Conservation (phyloP, 2,113 vertebrate species). For the Oreocharis arfaki region DNA sequence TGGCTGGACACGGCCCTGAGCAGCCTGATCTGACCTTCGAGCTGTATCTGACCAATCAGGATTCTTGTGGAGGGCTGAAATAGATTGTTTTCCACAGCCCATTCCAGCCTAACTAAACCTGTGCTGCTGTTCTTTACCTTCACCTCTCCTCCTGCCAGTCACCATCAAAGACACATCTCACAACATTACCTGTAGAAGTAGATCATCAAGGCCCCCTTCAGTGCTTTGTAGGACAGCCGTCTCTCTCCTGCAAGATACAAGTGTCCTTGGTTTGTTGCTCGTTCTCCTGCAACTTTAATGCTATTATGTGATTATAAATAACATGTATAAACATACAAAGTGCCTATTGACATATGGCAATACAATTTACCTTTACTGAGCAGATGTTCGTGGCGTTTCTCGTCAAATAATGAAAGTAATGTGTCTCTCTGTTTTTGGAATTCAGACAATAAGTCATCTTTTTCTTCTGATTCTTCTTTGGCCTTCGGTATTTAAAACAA, state of each 20-base stretch:
- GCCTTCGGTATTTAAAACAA: conserved; percentile 56
- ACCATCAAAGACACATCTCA: neutral
- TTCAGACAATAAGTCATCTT: conserved; percentile 83
- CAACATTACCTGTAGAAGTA: conserved; percentile 90
- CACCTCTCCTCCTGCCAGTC: neutral
- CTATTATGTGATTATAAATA: neutral
- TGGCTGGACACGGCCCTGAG: neutral
- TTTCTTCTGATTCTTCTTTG: conserved; percentile 83
- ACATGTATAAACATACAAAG: neutral
- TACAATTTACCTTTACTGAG: conserved; percentile 82
- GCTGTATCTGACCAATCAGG: neutral
- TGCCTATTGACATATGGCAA: neutral
- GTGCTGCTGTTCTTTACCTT: neutral
- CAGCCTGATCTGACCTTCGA: neutral
- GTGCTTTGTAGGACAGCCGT: conserved; percentile 82
- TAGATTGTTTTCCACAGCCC: neutral
- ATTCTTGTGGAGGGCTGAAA: neutral
- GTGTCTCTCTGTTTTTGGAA: conserved; percentile 83
- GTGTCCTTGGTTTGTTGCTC: neutral
- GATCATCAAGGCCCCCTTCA: conserved; percentile 95
- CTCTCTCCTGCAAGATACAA: conserved; percentile 77
- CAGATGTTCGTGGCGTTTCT: conserved; percentile 89
- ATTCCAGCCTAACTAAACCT: neutral
- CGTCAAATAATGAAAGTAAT: conserved; percentile 88
- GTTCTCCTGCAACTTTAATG: neutral